phyloP scores from a whole-genome alignment of 2,113 vertebrate genomes.

The Planiliza haematocheilus region DNA sequence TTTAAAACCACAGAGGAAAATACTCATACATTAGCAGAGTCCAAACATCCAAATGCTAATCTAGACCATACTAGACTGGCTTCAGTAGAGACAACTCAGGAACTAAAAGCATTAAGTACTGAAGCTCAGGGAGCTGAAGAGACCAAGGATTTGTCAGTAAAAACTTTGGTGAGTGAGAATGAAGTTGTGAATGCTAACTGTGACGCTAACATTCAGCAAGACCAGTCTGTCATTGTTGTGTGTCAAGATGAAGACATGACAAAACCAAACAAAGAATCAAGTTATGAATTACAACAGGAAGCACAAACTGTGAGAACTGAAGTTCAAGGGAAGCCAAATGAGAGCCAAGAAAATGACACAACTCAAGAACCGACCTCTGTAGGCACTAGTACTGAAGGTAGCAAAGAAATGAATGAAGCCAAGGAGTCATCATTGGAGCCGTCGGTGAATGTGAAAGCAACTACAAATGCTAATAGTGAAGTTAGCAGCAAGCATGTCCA shows the following conservation, averaged over 20 bases:
- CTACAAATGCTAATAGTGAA: neutral
- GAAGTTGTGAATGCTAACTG: neutral
- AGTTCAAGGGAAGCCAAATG: neutral
- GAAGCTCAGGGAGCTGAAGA: neutral
- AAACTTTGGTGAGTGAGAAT: neutral
- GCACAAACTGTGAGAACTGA: neutral
- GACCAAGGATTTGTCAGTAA: neutral
- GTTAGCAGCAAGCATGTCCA: neutral
- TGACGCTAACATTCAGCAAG: slow-evolving; percentile 1
- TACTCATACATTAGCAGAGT: neutral
- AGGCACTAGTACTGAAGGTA: neutral
- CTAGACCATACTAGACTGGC: no score
- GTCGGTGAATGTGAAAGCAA: neutral
- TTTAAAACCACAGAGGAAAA: slow-evolving; percentile 10
- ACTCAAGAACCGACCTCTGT: neutral
- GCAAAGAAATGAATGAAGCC: neutral
- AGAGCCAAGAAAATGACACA: neutral
- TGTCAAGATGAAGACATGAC: neutral
- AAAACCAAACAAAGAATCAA: neutral
- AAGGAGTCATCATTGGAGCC: slow-evolving; percentile 7
- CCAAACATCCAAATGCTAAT: neutral
- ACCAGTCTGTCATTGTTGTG: neutral
- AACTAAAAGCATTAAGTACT: neutral
- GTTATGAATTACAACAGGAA: slow-evolving; percentile 1
- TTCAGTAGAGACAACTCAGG: slow-evolving; percentile 6